Percentiles rank a stretch among this genome's conserved stretches.
phyloP scores from a whole-genome alignment of 2,888 invertebrate species.

The Cryptosula pallasiana region DNA sequence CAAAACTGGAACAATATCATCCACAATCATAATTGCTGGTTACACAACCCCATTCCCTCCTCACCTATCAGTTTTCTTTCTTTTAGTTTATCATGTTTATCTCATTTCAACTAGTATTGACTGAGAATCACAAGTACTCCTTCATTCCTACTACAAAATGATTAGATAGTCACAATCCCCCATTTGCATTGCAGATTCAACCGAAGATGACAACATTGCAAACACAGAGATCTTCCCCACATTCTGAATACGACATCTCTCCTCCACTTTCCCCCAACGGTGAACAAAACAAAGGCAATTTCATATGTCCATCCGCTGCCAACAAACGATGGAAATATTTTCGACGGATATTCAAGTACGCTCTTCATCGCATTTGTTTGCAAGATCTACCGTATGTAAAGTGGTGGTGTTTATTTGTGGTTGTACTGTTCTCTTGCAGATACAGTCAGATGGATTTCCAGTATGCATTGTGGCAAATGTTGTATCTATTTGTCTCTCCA shows the following conservation, averaged over 20 bases:
- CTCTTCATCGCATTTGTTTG: neutral
- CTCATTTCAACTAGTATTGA: no score
- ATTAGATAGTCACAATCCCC: no score
- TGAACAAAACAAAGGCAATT: neutral
- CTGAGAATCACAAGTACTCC: no score
- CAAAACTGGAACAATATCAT: no score
- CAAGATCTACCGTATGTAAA: slow-evolving; percentile 64
- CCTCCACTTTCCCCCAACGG: slow-evolving; percentile 5
- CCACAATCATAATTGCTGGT: no score
- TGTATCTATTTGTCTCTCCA: slow-evolving; percentile 85
- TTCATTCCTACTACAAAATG: no score
- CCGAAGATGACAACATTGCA: no score
- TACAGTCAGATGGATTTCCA: slow-evolving; percentile 99
- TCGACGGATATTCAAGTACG: slow-evolving; percentile 10
- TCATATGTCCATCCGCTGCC: neutral
- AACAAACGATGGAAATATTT: slow-evolving; percentile 21
- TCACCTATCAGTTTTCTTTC: no score
- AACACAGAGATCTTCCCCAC: slow-evolving; percentile 16
- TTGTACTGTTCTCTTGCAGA: slow-evolving; percentile 54
- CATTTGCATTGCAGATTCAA: no score
- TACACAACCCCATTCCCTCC: no score
- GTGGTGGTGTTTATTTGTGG: neutral
- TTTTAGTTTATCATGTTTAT: no score
- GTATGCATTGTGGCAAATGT: slow-evolving; percentile 98
- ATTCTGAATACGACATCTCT: slow-evolving; percentile 18